Conservation (phyloP, 2,113 vertebrate genomes). For the Sarotherodon lohbergeri region DNA sequence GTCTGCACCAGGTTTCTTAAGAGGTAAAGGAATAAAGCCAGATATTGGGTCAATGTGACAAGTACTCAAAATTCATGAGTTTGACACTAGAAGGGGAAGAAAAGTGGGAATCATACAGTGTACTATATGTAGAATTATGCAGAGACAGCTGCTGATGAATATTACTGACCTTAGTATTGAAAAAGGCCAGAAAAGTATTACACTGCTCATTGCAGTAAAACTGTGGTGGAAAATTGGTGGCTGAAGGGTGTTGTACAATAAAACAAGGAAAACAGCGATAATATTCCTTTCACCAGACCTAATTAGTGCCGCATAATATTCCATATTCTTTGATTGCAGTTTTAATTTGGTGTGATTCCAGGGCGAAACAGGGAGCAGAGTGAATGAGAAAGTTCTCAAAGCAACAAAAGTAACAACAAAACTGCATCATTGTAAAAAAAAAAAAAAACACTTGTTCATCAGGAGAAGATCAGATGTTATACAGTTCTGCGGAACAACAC, state of each 20-base stretch:
- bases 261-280: background rate
- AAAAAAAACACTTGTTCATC: background rate
- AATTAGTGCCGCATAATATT: background rate
- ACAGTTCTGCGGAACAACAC: background rate
- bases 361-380: background rate
- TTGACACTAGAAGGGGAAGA: background rate
- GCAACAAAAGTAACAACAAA: background rate
- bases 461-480: background rate
- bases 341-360: background rate
- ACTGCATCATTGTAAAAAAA: background rate
- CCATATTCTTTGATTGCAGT: background rate
- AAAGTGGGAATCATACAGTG: background rate
- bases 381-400: background rate
- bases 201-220: background rate
- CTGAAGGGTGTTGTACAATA: background rate
- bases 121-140: rapidly evolving
- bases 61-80: background rate
- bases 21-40: background rate
- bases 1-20: background rate
- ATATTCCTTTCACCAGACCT: background rate
- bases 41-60: background rate
- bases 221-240: background rate
- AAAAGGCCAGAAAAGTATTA: background rate
- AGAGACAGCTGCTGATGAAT: background rate
- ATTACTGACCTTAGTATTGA: background rate